phyloP scores from a whole-genome alignment of 1,140 invertebrate species.

The Phenacoccus solenopsis region DNA sequence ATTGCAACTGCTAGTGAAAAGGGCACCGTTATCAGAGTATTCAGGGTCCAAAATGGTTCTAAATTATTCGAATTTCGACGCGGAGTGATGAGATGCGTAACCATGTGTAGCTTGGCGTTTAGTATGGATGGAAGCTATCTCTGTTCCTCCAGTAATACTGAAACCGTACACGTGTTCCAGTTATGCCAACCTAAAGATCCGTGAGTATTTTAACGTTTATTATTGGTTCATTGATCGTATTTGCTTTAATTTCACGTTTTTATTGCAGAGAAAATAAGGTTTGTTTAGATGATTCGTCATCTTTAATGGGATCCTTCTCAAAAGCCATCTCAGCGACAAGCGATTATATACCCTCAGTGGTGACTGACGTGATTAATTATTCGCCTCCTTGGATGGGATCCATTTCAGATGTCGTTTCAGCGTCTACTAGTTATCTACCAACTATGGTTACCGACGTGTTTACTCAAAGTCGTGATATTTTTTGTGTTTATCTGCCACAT shows the following conservation, averaged over 20 bases:
- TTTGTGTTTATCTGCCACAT: conserved; percentile 75
- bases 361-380: too few relatives aligned
- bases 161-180: conserved; percentile 97
- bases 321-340: too few relatives aligned
- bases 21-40: conserved; percentile 95
- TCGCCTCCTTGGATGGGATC: conserved; percentile 84
- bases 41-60: conserved; percentile 71
- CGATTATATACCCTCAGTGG: too few relatives aligned
- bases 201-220: conserved; percentile 38
- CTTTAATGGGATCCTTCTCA: too few relatives aligned
- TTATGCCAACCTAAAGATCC: conserved; percentile 59
- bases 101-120: conserved; percentile 86
- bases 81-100: conserved; percentile 90
- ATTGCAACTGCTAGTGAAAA: conserved; percentile 92
- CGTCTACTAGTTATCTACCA: conserved; percentile 75
- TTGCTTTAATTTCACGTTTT: neutral
- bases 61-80: conserved; percentile 90
- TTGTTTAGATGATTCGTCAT: conserved; percentile 31
- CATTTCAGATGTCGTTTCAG: conserved; percentile 57
- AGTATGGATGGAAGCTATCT: conserved; percentile 81
- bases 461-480: conserved; percentile 85
- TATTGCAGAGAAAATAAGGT: conserved; percentile 13
- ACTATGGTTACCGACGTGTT: conserved; percentile 83
- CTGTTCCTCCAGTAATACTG: conserved; percentile 90
- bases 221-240: too few relatives aligned